Conservation (phyloP, 2,797 vertebrate genomes). For the Cichlasoma orientale region DNA sequence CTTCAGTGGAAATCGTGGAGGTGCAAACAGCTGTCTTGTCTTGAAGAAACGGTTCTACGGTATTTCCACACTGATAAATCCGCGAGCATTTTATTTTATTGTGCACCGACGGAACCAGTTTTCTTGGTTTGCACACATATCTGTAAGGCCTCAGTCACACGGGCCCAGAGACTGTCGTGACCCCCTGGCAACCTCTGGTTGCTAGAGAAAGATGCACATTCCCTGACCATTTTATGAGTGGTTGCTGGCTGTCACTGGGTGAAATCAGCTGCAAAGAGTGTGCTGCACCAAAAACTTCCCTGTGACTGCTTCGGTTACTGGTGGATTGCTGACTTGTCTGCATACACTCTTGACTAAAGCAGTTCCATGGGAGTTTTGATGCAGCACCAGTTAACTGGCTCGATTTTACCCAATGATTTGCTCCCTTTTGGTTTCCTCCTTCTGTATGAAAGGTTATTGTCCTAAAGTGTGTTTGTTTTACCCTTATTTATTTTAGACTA, state of each 20-base stretch:
- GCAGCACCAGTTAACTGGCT: too few relatives aligned
- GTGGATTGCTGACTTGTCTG: background rate
- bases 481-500: too few relatives aligned
- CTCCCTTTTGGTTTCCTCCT: background rate
- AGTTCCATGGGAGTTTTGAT: background rate
- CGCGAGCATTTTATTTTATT: background rate
- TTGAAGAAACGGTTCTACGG: too few relatives aligned
- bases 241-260: background rate
- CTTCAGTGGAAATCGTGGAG: background rate
- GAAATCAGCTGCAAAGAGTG: background rate
- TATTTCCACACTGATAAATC: background rate
- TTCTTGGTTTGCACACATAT: background rate
- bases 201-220: background rate
- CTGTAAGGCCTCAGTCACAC: background rate
- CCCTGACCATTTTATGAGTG: background rate
- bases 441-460: background rate
- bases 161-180: too few relatives aligned
- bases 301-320: background rate
- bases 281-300: background rate
- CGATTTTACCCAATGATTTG: background rate
- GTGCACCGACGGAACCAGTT: background rate
- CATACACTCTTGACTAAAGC: background rate
- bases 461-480: too few relatives aligned
- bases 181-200: background rate
- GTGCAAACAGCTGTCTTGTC: background rate